A percentile compares a stretch with the other conserved stretches of the same genome.
Evolutionary conservation across 2,113 vertebrate species (phyloP).

Genomic region (Malurus cyaneus): DNA sequence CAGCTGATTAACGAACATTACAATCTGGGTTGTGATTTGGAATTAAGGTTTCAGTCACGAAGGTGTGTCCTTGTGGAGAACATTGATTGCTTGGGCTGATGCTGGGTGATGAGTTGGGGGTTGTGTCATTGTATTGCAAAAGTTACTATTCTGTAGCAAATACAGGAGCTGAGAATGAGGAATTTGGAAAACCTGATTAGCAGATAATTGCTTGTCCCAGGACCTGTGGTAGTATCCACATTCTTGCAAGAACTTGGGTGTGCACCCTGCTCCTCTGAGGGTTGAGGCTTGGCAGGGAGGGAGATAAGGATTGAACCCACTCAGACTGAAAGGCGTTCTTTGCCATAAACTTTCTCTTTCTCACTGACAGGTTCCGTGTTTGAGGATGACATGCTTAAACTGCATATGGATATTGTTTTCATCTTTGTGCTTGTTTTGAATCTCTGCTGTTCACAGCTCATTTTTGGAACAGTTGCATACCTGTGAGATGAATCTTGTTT

Average conservation of each 20-base stretch:
- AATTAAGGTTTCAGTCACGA: background rate
- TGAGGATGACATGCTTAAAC: background rate
- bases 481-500: background rate
- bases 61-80: background rate
- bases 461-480: conserved; percentile 7
- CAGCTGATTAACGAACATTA: background rate
- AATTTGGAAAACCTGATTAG: background rate
- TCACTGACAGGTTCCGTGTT: background rate
- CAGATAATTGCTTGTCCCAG: background rate
- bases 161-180: background rate
- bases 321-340: background rate
- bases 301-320: background rate
- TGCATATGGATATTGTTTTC: background rate
- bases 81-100: background rate
- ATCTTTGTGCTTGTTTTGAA: background rate
- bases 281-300: background rate
- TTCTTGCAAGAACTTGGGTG: background rate
- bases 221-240: background rate
- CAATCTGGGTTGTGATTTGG: background rate
- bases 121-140: background rate
- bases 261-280: background rate
- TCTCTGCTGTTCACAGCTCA: background rate
- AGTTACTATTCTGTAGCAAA: background rate
- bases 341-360: background rate
- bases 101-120: background rate